Evolutionary conservation across 2,888 invertebrate genomes (phyloP), one percentile per base, ranked within the genome.

Genomic region (Shargacucullia verbasci): DNA sequence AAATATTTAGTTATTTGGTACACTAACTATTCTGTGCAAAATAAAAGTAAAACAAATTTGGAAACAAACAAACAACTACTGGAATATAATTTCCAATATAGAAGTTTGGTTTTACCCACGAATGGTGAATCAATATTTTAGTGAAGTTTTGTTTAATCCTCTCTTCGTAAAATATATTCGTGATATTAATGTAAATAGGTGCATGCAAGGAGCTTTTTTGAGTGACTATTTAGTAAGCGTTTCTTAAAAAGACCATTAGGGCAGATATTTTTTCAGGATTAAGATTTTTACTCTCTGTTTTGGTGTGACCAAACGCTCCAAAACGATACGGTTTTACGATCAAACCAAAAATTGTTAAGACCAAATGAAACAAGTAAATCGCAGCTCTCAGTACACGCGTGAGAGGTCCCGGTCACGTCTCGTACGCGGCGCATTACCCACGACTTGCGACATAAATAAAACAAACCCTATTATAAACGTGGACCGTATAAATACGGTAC

Each of bases 391-490:
- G 69, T n/a, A 31, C 10, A 44, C 56, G 35, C 49, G 57, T 35
- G 46, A 15, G 5, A 14, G 53, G 41, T 31, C 27, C 53, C 44
- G 10, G 70, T 44, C 73, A 73, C 73, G 73, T 66, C 31, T 14
- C 9, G 8, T 40, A 54, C 57, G 70, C 35, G 70, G 44, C 70
- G 48, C 50, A 44, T 39, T 48, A 56, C 62, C 46, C 70, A 48
- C 58, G 67, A 50, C 61, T 60, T 41, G 61, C 39, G 66, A 37
- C 60, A 76, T 70, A 65, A 73, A 75, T 75, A 75, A 67, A 76
- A 70, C 73, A 70, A 67, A 60, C 58, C 59, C 54, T 52, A 64
- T 73, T 73, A 67, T 59, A 67, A 65, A 65, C 62, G 59, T 52
- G 55, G 50, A 25, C 49, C 35, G 34, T 33, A 62, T 67, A 70